phyloP scores from a whole-genome alignment of 2,113 vertebrate genomes.

The Dunckerocampus dactyliophorus region DNA sequence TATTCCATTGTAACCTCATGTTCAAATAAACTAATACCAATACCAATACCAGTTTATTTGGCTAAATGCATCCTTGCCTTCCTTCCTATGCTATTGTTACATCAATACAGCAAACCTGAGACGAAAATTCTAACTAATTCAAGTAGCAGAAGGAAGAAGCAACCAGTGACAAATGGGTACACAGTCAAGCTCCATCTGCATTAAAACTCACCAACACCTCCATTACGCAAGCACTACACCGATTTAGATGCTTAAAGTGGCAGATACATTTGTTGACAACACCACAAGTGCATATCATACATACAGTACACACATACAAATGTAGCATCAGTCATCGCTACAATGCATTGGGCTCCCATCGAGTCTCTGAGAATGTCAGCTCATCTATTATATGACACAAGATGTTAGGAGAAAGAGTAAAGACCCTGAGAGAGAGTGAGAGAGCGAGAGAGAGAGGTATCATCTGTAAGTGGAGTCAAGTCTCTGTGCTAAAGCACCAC shows the following conservation, averaged over 20 bases:
- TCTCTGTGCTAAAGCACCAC: constrained; percentile 54
- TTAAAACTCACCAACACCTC: not conserved
- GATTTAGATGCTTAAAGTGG: not conserved
- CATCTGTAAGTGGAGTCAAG: constrained; percentile 60
- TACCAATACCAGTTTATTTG: too few species aligned
- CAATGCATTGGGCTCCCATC: constrained; percentile 10
- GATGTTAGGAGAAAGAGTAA: constrained; percentile 43
- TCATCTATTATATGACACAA: constrained; percentile 43
- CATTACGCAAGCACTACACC: not conserved
- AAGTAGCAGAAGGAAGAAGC: constrained; percentile 10
- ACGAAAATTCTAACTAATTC: constrained; percentile 5
- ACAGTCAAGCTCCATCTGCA: not conserved
- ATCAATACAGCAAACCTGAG: constrained; percentile 1
- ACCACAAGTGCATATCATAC: not conserved
- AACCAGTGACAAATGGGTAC: not conserved
- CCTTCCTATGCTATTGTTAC: not conserved
- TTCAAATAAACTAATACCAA: too few species aligned
- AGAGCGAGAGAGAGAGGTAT: constrained; percentile 40
- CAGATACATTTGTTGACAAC: constrained; percentile 1
- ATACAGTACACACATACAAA: not conserved
- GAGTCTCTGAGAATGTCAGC: constrained; percentile 32
- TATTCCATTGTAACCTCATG: too few species aligned
- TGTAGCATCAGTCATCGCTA: constrained; percentile 12
- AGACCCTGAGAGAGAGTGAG: constrained; percentile 48
- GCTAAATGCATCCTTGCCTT: not conserved